phyloP scores from a whole-genome alignment of 2,888 invertebrate species.

The Callinectes sapidus region DNA sequence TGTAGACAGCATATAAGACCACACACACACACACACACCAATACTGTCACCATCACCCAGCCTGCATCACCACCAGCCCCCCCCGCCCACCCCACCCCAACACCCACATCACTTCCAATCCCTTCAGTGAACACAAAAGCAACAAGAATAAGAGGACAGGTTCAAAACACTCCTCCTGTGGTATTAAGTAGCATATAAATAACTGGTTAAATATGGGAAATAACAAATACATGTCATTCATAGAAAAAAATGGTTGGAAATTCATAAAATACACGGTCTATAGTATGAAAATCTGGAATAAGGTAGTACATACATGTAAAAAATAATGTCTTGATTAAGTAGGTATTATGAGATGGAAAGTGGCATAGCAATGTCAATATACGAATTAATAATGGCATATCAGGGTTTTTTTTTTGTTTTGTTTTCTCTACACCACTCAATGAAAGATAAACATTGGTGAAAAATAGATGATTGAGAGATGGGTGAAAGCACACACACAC shows the following conservation, averaged over 20 bases:
- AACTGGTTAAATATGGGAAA: too few relatives aligned
- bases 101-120: background rate
- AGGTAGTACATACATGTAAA: too few relatives aligned
- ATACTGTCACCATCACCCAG: background rate
- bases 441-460: background rate
- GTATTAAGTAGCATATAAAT: too few relatives aligned
- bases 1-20: background rate
- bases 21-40: background rate
- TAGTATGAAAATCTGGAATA: too few relatives aligned
- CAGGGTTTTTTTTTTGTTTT: too few relatives aligned
- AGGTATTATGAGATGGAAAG: background rate
- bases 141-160: background rate
- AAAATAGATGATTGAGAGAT: background rate
- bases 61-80: background rate
- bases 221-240: too few relatives aligned
- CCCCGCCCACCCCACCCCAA: background rate
- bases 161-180: background rate
- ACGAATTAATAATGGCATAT: too few relatives aligned
- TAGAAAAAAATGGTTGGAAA: too few relatives aligned
- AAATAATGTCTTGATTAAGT: background rate
- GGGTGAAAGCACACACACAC: background rate
- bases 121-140: background rate
- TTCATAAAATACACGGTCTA: too few relatives aligned
- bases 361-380: background rate
- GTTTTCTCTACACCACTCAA: background rate